Evolutionary conservation across 2,797 vertebrate genomes (phyloP).

Genomic region (Peromyscus melanophrys): DNA sequence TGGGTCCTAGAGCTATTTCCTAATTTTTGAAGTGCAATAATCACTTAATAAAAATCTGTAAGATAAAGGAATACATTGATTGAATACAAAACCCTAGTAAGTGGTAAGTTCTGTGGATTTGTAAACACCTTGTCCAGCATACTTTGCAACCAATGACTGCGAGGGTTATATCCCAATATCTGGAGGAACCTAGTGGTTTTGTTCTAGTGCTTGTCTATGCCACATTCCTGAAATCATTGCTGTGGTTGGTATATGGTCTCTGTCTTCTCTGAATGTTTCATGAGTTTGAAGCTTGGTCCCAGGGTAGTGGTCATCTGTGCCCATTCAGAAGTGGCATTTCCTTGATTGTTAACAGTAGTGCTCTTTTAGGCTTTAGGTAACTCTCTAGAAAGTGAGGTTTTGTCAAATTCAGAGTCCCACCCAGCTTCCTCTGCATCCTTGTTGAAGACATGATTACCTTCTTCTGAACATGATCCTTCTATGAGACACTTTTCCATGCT

Average conservation of each 20-base stretch:
- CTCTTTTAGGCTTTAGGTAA: not conserved
- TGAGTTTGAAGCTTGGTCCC: not conserved
- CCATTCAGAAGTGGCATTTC: not conserved
- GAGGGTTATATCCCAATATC: no score
- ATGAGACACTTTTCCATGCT: accelerated
- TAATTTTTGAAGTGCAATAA: not conserved
- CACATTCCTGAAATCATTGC: not conserved
- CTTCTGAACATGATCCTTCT: not conserved
- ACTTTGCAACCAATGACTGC: not conserved
- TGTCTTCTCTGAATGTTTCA: no score
- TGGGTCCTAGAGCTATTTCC: not conserved
- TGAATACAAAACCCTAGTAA: not conserved
- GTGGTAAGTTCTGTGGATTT: not conserved
- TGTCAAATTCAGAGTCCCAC: not conserved
- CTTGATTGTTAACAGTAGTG: no score
- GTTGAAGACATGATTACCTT: not conserved
- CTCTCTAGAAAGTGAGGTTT: not conserved
- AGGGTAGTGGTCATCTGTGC: not conserved
- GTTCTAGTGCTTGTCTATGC: not conserved
- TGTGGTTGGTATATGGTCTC: not conserved
- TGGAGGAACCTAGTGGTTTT: not conserved
- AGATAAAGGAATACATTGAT: not conserved
- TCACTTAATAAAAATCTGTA: not conserved
- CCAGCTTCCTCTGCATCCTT: not conserved
- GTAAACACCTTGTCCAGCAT: not conserved